Evolutionary conservation across 2,888 invertebrate genomes (phyloP), one percentile per base, ranked within the genome.

Genomic region (Axea sp.): DNA sequence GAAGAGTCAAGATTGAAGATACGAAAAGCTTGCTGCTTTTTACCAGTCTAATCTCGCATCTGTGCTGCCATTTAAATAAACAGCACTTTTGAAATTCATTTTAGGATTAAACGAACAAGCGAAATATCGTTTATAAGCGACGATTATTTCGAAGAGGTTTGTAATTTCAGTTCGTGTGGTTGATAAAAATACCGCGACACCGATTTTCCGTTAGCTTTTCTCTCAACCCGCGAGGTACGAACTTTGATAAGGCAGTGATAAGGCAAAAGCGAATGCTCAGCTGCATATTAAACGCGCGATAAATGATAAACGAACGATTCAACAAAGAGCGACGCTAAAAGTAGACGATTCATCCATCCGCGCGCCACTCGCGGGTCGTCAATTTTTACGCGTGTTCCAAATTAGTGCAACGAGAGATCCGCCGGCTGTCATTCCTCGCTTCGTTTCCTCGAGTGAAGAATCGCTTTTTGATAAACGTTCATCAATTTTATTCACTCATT

Each of bases 261-360:
- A 75, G 43, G 64, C 72, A n/a, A n/a, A n/a, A n/a, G n/a, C 73
- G 71, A 71, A 67, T 65, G 37, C 51, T 43, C 41, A 43, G 28
- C 43, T 59, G 35, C 47, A 22, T 47, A 69, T 77, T 77, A 77
- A 73, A 60, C 55, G 65, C 43, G 69, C 71, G 76, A 78, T 73
- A 71, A 76, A 76, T 74, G 77, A 78, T 78, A 76, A 78, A 47
- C 47, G 75, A 74, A 77, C 64, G 75, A 76, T 79, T 76, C 73
- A 77, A 78, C 75, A 78, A 79, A 77, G 76, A 73, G 55, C 62
- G 64, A 45, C 57, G 65, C 41, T 71, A 65, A 74, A 75, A 72
- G 67, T 45, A 71, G 60, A 57, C 57, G 55, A 73, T 74, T 76
- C 79, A 79, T 80, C 77, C 75, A 80, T 79, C 80, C 78, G 75